phyloP scores from a whole-genome alignment of 2,797 vertebrate genomes.

The Bothrops alternatus region DNA sequence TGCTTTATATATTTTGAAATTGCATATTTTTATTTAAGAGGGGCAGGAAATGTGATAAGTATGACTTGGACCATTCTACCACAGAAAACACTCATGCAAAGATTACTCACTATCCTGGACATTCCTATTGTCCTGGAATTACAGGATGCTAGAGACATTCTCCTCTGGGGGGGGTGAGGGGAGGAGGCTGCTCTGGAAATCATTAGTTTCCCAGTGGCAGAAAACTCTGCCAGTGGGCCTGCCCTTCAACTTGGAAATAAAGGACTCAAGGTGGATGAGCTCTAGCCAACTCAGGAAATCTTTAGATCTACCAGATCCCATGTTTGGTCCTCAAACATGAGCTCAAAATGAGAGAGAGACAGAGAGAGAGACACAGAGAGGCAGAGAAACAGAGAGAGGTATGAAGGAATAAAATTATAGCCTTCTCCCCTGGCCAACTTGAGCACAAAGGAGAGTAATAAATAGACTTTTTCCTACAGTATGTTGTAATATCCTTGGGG shows the following conservation, averaged over 20 bases:
- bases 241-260: not conserved
- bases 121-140: not conserved
- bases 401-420: not conserved
- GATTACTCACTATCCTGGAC: not conserved
- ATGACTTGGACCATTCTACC: not conserved
- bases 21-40: conserved; percentile 58
- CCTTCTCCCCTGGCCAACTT: not conserved
- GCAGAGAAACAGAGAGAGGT: not conserved
- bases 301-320: not conserved
- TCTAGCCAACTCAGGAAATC: not conserved
- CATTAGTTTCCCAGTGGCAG: not conserved
- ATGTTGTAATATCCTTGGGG: not conserved
- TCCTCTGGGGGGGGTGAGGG: not conserved
- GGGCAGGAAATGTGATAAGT: not conserved
- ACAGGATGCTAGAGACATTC: not conserved
- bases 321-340: not conserved
- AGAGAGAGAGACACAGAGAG: not conserved
- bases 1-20: conserved; percentile 49
- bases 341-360: not conserved
- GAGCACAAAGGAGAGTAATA: not conserved
- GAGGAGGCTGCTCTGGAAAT: not conserved
- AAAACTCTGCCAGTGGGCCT: not conserved
- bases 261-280: not conserved
- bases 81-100: not conserved
- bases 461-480: not conserved